Conservation (phyloP, 2,797 vertebrate genomes). For the Argentina silus region DNA sequence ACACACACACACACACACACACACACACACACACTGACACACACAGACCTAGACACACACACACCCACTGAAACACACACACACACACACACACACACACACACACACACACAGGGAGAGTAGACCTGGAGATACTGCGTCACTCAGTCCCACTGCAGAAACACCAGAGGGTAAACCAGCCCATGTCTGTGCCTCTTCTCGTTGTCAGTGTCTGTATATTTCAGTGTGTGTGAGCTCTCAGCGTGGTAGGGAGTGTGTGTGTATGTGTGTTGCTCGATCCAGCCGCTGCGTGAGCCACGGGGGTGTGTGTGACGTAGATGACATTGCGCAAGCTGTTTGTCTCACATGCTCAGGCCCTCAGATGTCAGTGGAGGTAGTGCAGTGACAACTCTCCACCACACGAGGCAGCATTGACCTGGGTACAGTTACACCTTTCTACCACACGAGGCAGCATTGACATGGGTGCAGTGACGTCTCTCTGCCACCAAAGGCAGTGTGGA, state of each 20-base stretch:
- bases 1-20: not conserved
- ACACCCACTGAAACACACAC: not conserved
- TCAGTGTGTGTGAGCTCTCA: slow-evolving; percentile 34
- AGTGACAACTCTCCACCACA: no score
- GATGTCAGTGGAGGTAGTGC: slow-evolving; percentile 40
- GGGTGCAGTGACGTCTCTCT: slow-evolving; percentile 26
- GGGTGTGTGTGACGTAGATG: slow-evolving; percentile 48
- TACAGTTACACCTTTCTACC: slow-evolving; percentile 17
- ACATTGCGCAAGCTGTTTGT: slow-evolving; percentile 77
- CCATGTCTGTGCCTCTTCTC: slow-evolving; percentile 38
- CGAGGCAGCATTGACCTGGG: not conserved
- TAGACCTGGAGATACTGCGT: slow-evolving; percentile 57
- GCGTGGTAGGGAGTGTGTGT: slow-evolving; percentile 21
- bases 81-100: slow-evolving; percentile 32
- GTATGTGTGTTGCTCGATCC: slow-evolving; percentile 2
- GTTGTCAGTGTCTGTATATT: slow-evolving; percentile 12
- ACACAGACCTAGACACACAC: not conserved
- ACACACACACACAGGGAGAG: slow-evolving; percentile 23
- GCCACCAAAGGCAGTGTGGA: slow-evolving; percentile 39
- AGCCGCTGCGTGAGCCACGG: slow-evolving; percentile 41
- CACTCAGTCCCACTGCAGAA: slow-evolving; percentile 36
- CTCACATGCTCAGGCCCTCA: slow-evolving; percentile 35
- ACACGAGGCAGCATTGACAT: not conserved
- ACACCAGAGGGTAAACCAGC: slow-evolving; percentile 29
- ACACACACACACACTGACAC: not conserved